Conservation (phyloP, 2,113 vertebrate species). For the Eleginops maclovinus region DNA sequence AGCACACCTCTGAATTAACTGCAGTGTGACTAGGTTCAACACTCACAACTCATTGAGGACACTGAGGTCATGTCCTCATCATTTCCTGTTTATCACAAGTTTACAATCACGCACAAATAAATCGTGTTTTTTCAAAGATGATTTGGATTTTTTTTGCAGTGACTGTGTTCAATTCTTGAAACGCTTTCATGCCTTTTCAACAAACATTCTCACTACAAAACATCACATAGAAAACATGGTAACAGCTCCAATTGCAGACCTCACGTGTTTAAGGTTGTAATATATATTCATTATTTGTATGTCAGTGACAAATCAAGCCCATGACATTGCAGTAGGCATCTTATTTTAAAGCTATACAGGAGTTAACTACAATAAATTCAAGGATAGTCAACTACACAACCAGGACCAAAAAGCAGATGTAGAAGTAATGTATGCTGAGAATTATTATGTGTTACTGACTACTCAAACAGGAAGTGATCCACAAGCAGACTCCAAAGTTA, state of each 20-base stretch:
- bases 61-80: not conserved
- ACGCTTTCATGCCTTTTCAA: not conserved
- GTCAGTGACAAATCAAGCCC: not conserved
- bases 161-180: not conserved
- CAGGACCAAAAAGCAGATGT: too few relatives aligned
- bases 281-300: not conserved
- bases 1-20: not conserved
- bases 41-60: not conserved
- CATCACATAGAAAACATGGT: not conserved
- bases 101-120: not conserved
- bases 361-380: not conserved
- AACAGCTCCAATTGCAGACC: not conserved
- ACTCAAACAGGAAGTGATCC: too few relatives aligned
- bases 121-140: not conserved
- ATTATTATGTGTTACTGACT: too few relatives aligned
- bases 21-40: constrained; percentile 14
- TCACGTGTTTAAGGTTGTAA: not conserved
- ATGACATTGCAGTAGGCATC: not conserved
- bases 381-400: not conserved
- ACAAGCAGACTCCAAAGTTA: too few relatives aligned
- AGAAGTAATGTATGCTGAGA: too few relatives aligned
- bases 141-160: not conserved
- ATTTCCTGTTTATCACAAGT: not conserved
- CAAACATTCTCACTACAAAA: not conserved
- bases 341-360: not conserved